Evolutionary conservation across 2,888 invertebrate species (phyloP).

Genomic region (Cephonodes hylas): DNA sequence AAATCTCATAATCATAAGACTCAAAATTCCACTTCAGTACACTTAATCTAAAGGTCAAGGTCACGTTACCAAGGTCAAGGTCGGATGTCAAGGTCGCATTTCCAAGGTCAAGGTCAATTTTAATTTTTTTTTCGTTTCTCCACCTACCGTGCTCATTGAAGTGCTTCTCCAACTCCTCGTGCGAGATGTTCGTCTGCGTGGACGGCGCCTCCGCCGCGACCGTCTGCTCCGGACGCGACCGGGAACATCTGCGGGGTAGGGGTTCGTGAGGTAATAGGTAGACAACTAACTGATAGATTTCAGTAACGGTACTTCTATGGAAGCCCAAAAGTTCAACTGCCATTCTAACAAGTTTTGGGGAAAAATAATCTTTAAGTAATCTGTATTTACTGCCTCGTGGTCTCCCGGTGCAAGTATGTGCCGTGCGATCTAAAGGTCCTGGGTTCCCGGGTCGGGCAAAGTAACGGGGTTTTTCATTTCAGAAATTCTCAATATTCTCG

Average conservation of each 20-base stretch:
- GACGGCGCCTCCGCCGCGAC: conserved; percentile 76
- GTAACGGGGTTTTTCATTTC: too few species aligned
- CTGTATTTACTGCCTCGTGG: too few species aligned
- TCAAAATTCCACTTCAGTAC: background rate
- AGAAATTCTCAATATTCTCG: too few species aligned
- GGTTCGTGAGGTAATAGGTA: background rate
- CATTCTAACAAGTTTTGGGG: too few species aligned
- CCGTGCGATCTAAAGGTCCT: too few species aligned
- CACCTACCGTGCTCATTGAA: conserved; percentile 94
- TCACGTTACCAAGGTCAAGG: background rate
- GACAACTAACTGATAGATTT: too few species aligned
- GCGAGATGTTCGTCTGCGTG: conserved; percentile 86
- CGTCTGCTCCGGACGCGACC: conserved; percentile 59
- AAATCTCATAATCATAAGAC: too few species aligned
- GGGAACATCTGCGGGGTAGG: conserved; percentile 58
- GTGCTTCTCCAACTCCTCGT: conserved; percentile 94
- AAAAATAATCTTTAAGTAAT: too few species aligned
- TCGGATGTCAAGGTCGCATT: background rate
- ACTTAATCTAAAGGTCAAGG: background rate
- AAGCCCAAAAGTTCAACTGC: too few species aligned
- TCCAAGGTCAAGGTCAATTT: background rate
- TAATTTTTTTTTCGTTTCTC: conserved; percentile 45
- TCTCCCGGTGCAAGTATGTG: too few species aligned
- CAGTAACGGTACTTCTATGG: too few species aligned
- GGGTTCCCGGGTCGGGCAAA: too few species aligned